Conservation (phyloP, 1,140 invertebrate genomes). For the Limonius californicus region DNA sequence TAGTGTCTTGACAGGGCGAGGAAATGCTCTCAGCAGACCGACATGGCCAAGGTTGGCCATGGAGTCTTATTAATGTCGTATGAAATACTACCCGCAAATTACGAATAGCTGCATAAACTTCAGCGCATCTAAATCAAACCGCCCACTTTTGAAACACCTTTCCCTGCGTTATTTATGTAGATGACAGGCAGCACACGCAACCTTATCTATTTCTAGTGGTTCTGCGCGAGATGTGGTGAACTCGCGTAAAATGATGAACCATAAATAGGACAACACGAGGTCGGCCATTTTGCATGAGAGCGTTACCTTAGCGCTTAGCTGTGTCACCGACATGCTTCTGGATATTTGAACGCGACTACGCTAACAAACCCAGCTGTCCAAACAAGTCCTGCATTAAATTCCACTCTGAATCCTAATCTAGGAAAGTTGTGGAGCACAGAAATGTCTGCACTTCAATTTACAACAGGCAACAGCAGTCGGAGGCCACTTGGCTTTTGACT, state of each 20-base stretch:
- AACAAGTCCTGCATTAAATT: neutral
- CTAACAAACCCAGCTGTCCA: neutral
- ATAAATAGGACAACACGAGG: conserved; percentile 5
- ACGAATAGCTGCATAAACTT: no score
- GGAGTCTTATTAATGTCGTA: no score
- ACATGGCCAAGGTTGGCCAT: no score
- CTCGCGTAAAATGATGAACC: conserved; percentile 9
- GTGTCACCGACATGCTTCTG: neutral
- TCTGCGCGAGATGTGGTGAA: conserved; percentile 1
- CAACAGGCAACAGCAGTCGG: no score
- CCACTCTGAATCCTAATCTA: neutral
- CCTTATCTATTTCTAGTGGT: conserved; percentile 8
- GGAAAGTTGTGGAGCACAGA: neutral
- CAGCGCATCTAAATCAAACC: neutral
- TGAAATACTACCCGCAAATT: no score
- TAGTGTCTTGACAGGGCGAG: no score
- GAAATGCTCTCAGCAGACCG: no score
- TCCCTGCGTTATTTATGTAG: neutral
- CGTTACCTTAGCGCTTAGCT: neutral
- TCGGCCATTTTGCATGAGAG: neutral
- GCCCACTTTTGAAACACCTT: neutral
- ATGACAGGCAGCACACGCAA: neutral
- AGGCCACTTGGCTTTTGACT: no score
- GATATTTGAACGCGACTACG: neutral
- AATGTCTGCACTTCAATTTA: no score